A percentile compares a stretch with the other conserved stretches of the same genome.
Evolutionary conservation across 2,797 vertebrate species (phyloP).

Genomic region (Triplophysa bombifrons): DNA sequence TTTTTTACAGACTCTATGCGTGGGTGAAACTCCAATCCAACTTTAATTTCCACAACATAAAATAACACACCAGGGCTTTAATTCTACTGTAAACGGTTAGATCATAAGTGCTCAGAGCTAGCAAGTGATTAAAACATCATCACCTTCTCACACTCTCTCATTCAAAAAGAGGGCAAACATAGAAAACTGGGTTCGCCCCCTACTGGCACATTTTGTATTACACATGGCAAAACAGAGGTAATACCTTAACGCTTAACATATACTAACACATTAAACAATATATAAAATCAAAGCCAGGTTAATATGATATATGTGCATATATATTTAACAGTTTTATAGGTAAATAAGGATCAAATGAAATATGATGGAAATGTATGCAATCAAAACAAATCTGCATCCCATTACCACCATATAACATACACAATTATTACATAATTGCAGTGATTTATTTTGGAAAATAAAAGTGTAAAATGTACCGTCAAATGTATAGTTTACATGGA

Average conservation of each 20-base stretch:
- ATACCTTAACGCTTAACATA: too few relatives aligned
- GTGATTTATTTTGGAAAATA: too few relatives aligned
- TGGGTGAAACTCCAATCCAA: conserved; percentile 15
- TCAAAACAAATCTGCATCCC: too few relatives aligned
- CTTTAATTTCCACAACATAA: conserved; percentile 22
- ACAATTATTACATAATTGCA: not conserved
- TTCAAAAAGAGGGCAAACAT: conserved; percentile 24
- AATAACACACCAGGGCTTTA: not conserved
- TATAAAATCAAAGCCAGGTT: too few relatives aligned
- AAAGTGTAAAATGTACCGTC: too few relatives aligned
- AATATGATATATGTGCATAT: too few relatives aligned
- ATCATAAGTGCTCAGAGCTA: conserved; percentile 24
- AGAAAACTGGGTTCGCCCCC: conserved; percentile 75
- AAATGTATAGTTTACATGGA: too few relatives aligned
- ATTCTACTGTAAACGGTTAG: conserved; percentile 12
- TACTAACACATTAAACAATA: too few relatives aligned
- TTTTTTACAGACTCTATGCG: conserved; percentile 9
- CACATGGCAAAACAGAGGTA: conserved; percentile 22
- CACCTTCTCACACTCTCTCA: conserved; percentile 71
- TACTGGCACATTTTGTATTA: conserved; percentile 75
- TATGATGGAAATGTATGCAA: too few relatives aligned
- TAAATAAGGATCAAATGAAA: too few relatives aligned
- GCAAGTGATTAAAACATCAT: conserved; percentile 59
- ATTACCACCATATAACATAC: not conserved
- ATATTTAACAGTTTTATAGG: too few relatives aligned